Percentiles rank a stretch among this genome's conserved stretches.
Conservation (phyloP, 2,113 vertebrate species). For the Athene noctua region DNA sequence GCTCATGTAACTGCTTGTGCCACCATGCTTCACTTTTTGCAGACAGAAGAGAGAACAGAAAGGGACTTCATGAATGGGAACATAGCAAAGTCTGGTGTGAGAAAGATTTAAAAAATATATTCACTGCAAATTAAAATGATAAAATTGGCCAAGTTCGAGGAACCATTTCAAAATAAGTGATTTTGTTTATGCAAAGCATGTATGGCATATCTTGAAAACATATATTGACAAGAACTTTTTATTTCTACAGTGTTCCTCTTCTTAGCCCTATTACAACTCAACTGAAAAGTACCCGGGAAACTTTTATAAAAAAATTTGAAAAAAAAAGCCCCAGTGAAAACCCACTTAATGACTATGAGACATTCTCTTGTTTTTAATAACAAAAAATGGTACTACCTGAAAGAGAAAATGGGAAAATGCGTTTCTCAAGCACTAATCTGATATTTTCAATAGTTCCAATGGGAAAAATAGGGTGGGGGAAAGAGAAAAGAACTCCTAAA, state of each 20-base stretch:
- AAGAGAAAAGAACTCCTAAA: neutral
- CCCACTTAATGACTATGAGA: neutral
- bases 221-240: neutral
- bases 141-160: neutral
- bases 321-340: accelerated
- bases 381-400: accelerated
- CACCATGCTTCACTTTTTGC: neutral
- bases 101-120: neutral
- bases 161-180: neutral
- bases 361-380: neutral
- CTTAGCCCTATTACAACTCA: neutral
- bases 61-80: neutral
- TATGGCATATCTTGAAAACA: accelerated
- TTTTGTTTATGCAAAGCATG: neutral
- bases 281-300: neutral
- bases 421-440: neutral
- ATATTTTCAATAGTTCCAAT: neutral
- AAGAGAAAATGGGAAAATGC: neutral
- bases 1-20: neutral
- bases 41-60: neutral
- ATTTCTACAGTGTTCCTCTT: neutral
- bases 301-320: neutral
- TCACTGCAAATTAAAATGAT: neutral
- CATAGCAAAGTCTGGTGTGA: neutral
- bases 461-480: neutral